phyloP scores from a whole-genome alignment of 2,797 vertebrate genomes.

The Mormyrus proboscirostris region DNA sequence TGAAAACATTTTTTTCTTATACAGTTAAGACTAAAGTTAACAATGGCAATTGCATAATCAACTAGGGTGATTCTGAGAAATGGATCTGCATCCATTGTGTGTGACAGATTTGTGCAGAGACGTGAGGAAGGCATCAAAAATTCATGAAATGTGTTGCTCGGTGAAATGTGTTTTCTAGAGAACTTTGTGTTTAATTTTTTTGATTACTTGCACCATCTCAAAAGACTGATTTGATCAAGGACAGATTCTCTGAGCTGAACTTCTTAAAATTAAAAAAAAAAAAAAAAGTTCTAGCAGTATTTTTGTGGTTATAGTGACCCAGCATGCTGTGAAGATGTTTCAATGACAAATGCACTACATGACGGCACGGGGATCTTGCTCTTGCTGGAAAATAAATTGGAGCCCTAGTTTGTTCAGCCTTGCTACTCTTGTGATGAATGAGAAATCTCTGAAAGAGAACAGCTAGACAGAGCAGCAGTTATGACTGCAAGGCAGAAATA shows the following conservation, averaged over 20 bases:
- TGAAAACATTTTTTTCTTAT: neutral
- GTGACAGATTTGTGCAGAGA: neutral
- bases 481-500: neutral
- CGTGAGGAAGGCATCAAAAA: neutral
- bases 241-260: neutral
- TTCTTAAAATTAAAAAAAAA: neutral
- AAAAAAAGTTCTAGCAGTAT: neutral
- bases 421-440: neutral
- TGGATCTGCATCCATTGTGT: neutral
- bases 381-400: neutral
- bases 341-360: neutral
- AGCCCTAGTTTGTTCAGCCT: neutral
- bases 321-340: neutral
- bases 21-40: neutral
- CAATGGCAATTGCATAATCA: neutral
- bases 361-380: neutral
- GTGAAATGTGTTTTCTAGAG: too few species aligned
- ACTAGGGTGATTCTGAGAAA: neutral
- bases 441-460: neutral
- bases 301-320: neutral
- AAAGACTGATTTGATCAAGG: neutral
- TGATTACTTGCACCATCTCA: neutral
- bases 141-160: neutral
- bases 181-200: neutral
- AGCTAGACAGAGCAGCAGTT: neutral